These are phyloP conservation scores for Oceanodroma leucorhoa DNA, from an alignment of 2,797 vertebrate species.

Conservation along the genomic window DNA sequence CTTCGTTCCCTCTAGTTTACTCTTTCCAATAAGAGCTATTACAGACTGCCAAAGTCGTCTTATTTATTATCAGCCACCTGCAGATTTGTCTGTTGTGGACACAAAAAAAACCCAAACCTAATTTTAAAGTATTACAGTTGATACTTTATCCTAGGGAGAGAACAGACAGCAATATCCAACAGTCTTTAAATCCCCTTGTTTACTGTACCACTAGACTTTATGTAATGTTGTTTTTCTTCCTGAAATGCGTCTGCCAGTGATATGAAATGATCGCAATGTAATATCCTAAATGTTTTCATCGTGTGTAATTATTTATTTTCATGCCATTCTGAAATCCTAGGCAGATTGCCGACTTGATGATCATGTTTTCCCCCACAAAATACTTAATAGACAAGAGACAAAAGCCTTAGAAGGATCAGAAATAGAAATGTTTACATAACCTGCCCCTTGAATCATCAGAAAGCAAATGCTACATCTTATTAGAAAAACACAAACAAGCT, in stretches of 20 bases:
- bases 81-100: not conserved
- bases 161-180: not conserved
- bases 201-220: slow-evolving; percentile 58
- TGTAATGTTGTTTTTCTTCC: slow-evolving; percentile 58
- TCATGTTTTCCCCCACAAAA: slow-evolving; percentile 53
- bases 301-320: slow-evolving; percentile 70
- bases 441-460: slow-evolving; percentile 53
- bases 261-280: slow-evolving; percentile 64
- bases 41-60: not conserved
- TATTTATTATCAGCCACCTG: not conserved
- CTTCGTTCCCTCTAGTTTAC: not conserved
- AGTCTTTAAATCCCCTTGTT: slow-evolving; percentile 67
- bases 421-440: slow-evolving; percentile 67
- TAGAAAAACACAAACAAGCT: slow-evolving; percentile 26
- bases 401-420: slow-evolving; percentile 66
- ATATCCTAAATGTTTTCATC: slow-evolving; percentile 71
- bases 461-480: slow-evolving; percentile 1
- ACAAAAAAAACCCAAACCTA: not conserved
- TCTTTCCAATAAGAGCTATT: not conserved
- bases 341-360: slow-evolving; percentile 66
- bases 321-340: slow-evolving; percentile 67
- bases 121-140: slow-evolving; percentile 19
- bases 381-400: slow-evolving; percentile 55
- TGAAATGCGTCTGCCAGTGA: slow-evolving; percentile 52
- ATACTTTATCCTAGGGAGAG: not conserved